Base-by-base conservation (phyloP, 2,888 invertebrate genomes). In the Eurytoma adleriae region DNA sequence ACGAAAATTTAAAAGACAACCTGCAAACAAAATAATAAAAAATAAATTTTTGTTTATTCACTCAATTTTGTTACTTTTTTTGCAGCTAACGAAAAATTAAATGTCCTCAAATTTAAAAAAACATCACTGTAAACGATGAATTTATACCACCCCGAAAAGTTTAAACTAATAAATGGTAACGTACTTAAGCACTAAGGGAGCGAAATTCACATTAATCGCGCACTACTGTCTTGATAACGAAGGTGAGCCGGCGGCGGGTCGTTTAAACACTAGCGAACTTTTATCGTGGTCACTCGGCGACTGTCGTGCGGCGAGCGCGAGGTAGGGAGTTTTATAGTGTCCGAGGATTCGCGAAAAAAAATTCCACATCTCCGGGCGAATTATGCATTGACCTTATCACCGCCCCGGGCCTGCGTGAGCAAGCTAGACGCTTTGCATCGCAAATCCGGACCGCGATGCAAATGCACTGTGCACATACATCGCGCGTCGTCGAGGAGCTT, bases 301-400 rank as follows among this genome's bases (percentile, higher is more conserved):
- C 81, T 85, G 84, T 40, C 48, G 56, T 59, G 71, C 62, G 59
- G 16, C 27, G 5, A 27, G 40, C 1, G 56, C 24, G 48, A 24
- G 12, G 82, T 76, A 73, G 79, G 80, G 83, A 83, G 82, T 86
- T 78, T 87, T 87, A 86, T 86, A 87, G 84, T 68, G 82, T 76
- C 73, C 59, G 70, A 18, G 61, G 59, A 82, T 74, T 73, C 71
- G 76, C 62, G 30, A 50, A 78, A 82, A 24, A 73, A 82, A 81
- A 83, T 86, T 84, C 81, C 83, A 81, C 81, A 81, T 83, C 72
- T 86, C 74, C 82, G 5, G 4, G 30, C 18, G 80, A 84, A 83
- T 83, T 85, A 86, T 86, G 81, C 86, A 67, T 68, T 85, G 87
- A 88, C 88, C 87, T 86, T 84, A 82, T 62, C 77, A n/a, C 13